Percentiles rank a stretch among this genome's conserved stretches.
Conservation (phyloP, 2,797 vertebrate species). For the Vespertilio murinus region DNA sequence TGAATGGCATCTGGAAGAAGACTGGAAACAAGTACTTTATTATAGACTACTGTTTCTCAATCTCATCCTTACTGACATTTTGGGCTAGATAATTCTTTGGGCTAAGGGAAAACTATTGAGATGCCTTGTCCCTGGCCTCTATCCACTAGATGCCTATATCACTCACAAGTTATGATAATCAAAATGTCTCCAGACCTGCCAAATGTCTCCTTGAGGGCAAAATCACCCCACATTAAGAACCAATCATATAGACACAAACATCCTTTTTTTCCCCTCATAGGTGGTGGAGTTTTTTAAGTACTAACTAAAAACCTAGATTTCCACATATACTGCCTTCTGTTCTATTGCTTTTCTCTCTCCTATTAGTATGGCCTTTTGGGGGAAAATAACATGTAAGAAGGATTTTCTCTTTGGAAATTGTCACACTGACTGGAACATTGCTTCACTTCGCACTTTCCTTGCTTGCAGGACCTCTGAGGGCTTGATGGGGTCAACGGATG, state of each 20-base stretch:
- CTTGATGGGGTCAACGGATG: background rate
- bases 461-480: background rate
- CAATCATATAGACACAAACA: background rate
- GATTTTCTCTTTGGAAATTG: constrained; percentile 50
- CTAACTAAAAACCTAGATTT: background rate
- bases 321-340: background rate
- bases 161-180: background rate
- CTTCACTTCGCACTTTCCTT: constrained; percentile 42
- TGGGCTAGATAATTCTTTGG: background rate
- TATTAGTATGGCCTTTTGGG: background rate
- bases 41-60: background rate
- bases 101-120: background rate
- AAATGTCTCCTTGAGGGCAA: background rate
- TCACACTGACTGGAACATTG: background rate
- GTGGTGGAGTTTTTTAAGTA: background rate
- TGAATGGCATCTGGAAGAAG: background rate
- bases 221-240: background rate
- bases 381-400: background rate
- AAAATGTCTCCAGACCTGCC: background rate
- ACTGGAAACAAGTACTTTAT: background rate
- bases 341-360: background rate
- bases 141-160: background rate
- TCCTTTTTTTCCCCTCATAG: background rate
- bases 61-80: background rate
- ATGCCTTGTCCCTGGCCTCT: background rate